Conservation (phyloP, 2,797 vertebrate genomes). For the Lacerta bilineata region DNA sequence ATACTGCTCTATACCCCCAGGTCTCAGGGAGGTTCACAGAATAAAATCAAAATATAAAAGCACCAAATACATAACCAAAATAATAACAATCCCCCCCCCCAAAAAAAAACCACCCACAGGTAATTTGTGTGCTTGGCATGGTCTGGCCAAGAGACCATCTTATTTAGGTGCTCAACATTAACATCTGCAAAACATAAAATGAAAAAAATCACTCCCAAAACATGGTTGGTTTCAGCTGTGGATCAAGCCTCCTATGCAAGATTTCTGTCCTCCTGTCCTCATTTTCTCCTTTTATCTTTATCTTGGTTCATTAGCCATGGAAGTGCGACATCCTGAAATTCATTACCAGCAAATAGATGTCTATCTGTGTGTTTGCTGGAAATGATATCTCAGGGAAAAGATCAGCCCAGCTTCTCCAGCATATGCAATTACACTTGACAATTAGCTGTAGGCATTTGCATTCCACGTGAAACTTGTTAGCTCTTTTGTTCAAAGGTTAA, state of each 20-base stretch:
- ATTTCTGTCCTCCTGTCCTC: not conserved
- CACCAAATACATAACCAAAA: too few species aligned
- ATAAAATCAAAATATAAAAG: too few species aligned
- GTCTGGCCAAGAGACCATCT: conserved; percentile 2
- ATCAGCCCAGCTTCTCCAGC: not conserved
- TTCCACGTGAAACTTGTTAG: not conserved
- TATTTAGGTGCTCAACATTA: not conserved
- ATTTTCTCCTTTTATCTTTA: conserved; percentile 37
- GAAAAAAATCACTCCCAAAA: too few species aligned
- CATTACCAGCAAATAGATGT: not conserved
- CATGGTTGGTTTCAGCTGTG: not conserved
- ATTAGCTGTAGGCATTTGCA: not conserved
- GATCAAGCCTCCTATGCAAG: conserved; percentile 23
- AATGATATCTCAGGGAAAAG: not conserved
- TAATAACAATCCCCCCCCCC: too few species aligned
- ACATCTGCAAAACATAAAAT: not conserved
- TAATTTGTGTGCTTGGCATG: conserved; percentile 27
- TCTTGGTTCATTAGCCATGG: conserved; percentile 31
- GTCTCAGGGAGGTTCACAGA: too few species aligned
- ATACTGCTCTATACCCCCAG: too few species aligned
- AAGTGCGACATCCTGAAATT: conserved; percentile 6
- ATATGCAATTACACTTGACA: conserved; percentile 36
- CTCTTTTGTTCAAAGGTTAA: conserved; percentile 41
- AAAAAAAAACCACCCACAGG: too few species aligned
- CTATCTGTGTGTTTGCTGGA: not conserved